Base-by-base conservation (phyloP, 2,888 invertebrate genomes). In the Adelognathus sp. region DNA sequence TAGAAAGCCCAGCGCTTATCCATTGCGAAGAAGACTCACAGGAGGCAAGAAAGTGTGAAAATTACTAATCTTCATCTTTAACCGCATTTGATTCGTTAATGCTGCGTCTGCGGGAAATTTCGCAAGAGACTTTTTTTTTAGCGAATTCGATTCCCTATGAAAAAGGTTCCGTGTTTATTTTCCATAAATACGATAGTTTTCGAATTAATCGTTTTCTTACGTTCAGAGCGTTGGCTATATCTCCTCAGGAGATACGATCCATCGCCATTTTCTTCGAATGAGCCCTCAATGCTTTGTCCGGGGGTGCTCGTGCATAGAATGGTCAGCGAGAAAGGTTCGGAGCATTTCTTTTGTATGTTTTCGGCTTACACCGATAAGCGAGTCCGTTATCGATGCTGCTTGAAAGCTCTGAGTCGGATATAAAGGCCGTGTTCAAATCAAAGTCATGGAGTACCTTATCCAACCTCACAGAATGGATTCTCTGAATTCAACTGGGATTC, bases 401-500 rank as follows among this genome's bases (percentile, higher is more conserved):
- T 50, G 18, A 29, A 36, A 36, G 16, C 11, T 21, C 6, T 29
- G 31, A 14, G 18, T n/a, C 44, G 11, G 21, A 3, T 14, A 64
- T 24, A 61, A 39, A 24, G 54, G 9, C 21, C 16, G 63, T n/a
- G n/a, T 39, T 41, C n/a, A 71, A 75, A 79, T 66, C 44, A 75
- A 63, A 79, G 54, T 44, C 44, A 29, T 33, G 4, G 54, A 14
- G 54, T 6, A 63, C 36, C 36, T 60, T 75, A 66, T 61, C 71
- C 71, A 67, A 31, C 46, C 66, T 46, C 24, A 41, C 41, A 72
- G 72, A 72, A 79, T 71, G 63, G 67, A 79, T 72, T 63, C 61
- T 69, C 21, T 36, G 50, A 67, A 69, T 72, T 76, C 52, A 58
- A 44, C 9, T 52, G 16, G 56, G 50, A 41, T 75, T 63, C 24